phyloP scores from a whole-genome alignment of 2,888 invertebrate genomes.

The Pseudanteris insignis region DNA sequence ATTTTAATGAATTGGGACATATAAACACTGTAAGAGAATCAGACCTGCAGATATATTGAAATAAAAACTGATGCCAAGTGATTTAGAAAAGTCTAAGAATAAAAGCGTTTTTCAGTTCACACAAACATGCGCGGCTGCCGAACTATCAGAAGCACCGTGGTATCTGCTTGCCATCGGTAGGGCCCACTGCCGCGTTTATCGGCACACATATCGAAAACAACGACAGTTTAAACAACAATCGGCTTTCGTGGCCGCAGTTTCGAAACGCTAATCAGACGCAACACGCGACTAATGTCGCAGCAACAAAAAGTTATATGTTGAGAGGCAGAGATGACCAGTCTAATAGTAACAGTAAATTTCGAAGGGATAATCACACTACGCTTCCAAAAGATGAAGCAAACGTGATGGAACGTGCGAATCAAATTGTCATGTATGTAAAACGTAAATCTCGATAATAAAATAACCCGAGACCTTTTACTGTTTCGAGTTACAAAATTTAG shows the following conservation, averaged over 20 bases:
- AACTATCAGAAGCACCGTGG: constrained; percentile 66
- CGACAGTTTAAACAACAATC: constrained; percentile 69
- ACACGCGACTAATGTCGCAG: constrained; percentile 57
- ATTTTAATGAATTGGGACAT: too few relatives aligned
- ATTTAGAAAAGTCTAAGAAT: constrained; percentile 53
- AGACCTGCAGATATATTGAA: not conserved
- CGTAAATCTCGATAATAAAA: constrained; percentile 15
- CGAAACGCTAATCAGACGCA: constrained; percentile 64
- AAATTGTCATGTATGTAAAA: constrained; percentile 84
- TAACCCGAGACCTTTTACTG: constrained; percentile 27
- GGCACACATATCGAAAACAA: constrained; percentile 68
- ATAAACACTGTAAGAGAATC: not conserved
- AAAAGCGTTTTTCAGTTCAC: constrained; percentile 66
- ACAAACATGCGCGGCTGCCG: constrained; percentile 64
- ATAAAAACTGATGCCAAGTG: not conserved
- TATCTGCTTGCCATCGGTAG: constrained; percentile 58
- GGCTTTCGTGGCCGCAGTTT: constrained; percentile 72
- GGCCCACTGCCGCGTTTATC: constrained; percentile 60
- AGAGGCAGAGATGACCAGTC: constrained; percentile 63
- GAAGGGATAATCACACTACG: constrained; percentile 62
- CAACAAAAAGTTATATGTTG: constrained; percentile 55
- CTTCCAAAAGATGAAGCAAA: constrained; percentile 78
- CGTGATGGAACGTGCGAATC: constrained; percentile 86
- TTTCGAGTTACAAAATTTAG: constrained; percentile 41
- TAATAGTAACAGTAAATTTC: constrained; percentile 64